These are phyloP conservation scores for Toxotes jaculatrix DNA, from an alignment of 2,113 vertebrate species.

Conservation along the genomic window DNA sequence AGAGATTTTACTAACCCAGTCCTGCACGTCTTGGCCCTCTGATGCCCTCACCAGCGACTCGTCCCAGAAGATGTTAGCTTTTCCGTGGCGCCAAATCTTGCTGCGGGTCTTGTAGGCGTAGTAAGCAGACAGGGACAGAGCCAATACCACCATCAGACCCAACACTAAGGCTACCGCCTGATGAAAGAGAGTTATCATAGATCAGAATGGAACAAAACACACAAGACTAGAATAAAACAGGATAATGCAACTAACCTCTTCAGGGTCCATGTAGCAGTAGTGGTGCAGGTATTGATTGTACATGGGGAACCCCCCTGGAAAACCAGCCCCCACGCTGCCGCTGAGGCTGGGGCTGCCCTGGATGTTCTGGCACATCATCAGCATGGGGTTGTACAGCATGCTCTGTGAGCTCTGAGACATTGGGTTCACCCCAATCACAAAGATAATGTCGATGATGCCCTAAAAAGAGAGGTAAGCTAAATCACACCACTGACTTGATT, in stretches of 20 bases:
- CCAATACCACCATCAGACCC: conserved; percentile 86
- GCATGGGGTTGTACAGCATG: conserved; percentile 87
- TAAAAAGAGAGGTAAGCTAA: conserved; percentile 40
- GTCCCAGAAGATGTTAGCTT: conserved; percentile 89
- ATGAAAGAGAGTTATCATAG: background rate
- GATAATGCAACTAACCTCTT: conserved; percentile 83
- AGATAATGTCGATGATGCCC: conserved; percentile 90
- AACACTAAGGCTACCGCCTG: conserved; percentile 88
- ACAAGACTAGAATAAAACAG: background rate
- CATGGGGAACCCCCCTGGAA: conserved; percentile 75
- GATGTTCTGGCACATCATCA: conserved; percentile 87
- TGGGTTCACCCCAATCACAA: conserved; percentile 90
- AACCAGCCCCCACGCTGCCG: conserved; percentile 65
- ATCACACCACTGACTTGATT: background rate
- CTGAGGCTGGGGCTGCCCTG: conserved; percentile 81
- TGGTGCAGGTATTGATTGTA: conserved; percentile 89
- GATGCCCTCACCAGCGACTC: conserved; percentile 39
- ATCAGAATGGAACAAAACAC: background rate
- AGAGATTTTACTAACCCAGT: conserved; percentile 82
- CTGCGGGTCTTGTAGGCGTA: conserved; percentile 89
- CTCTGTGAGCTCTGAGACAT: conserved; percentile 87
- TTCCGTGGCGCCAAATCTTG: conserved; percentile 89
- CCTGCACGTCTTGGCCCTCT: conserved; percentile 84
- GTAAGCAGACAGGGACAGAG: conserved; percentile 86
- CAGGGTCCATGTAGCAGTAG: conserved; percentile 92